Evolutionary conservation across 2,888 invertebrate species (phyloP), one percentile per base, ranked within the genome.

Genomic region (Ochropleura leucogaster): DNA sequence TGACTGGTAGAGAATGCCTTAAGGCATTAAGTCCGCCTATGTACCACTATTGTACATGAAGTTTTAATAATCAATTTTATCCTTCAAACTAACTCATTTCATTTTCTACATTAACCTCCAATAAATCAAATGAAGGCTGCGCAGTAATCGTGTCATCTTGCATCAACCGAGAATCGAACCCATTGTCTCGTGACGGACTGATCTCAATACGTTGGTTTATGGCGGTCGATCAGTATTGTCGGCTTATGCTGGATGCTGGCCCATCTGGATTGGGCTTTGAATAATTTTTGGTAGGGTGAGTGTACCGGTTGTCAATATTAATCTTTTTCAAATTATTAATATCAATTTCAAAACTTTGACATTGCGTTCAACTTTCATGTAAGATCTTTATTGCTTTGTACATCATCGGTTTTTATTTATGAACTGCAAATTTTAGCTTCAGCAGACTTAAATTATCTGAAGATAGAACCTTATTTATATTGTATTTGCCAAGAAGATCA

Each of bases 211-310:
- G 89, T 90, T 92, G 92, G 85, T 95, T 94, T 94, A 96, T 96
- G 94, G 94, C 90, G 89, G 89, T 91, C 96, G 92, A 96, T 96
- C 96, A 95, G 95, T 95, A 95, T 95, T 95, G 95, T 95, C 95
- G 91, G 95, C 95, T 96, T 94, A 94, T 87, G 77, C 77, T 79
- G 86, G 87, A 86, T 62, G 80, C 77, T 80, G 86, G 88, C 87
- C 89, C 92, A 93, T 93, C 91, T 93, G 92, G 93, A 92, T 91
- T 82, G 82, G 82, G 83, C 88, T 91, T 90, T 93, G 90, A 92
- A 93, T 92, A 85, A 85, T 90, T 90, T 85, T 79, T 82, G 82
- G 80, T 89, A 85, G 87, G 92, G 92, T 91, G 78, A 77, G 64
- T 20, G 86, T 20, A 18, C 69, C 76, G 57, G 74, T 87, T 81